phyloP scores from a whole-genome alignment of 1,140 invertebrate species.

The Sitobion miscanthi region DNA sequence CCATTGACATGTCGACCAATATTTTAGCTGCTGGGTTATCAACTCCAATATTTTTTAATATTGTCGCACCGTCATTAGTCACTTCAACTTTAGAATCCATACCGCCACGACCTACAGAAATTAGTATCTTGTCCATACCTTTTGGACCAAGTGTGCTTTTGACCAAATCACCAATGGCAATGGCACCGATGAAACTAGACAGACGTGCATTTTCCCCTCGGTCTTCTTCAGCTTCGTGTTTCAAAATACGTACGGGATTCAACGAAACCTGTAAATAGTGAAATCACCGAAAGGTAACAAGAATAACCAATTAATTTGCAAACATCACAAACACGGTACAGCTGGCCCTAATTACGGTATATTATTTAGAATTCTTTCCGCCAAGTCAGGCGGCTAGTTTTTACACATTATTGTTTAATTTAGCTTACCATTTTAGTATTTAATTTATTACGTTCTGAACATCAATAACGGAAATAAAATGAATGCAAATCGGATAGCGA shows the following conservation, averaged over 20 bases:
- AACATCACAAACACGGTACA: not conserved
- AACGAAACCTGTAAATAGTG: conserved; percentile 75
- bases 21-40: conserved; percentile 99
- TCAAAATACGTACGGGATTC: conserved; percentile 93
- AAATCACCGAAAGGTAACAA: not conserved
- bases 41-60: conserved; percentile 94
- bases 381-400: not conserved
- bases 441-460: not conserved
- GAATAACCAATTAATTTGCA: not conserved
- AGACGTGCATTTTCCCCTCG: conserved; percentile 94
- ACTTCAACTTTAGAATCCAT: conserved; percentile 78
- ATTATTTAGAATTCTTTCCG: not conserved
- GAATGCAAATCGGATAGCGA: not conserved
- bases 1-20: conserved; percentile 96
- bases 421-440: not conserved
- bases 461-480: not conserved
- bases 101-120: conserved; percentile 81
- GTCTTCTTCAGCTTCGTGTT: conserved; percentile 95
- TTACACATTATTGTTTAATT: not conserved
- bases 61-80: conserved; percentile 99
- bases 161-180: conserved; percentile 97
- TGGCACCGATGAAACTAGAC: conserved; percentile 97
- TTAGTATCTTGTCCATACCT: conserved; percentile 99
- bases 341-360: not conserved
- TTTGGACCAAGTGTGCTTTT: conserved; percentile 98